Conservation (phyloP, 2,888 invertebrate genomes). For the Unio pictorum region DNA sequence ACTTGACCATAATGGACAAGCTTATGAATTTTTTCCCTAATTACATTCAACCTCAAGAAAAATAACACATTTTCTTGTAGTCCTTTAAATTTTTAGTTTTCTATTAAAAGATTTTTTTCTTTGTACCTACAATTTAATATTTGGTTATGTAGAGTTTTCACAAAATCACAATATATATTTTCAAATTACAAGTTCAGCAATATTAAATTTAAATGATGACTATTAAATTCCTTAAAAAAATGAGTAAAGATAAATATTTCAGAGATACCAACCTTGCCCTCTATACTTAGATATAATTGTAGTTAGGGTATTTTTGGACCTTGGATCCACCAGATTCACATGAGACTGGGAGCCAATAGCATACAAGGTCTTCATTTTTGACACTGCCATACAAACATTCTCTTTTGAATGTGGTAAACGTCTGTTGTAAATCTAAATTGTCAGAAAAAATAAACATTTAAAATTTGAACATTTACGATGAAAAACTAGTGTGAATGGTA, state of each 20-base stretch:
- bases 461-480: not conserved
- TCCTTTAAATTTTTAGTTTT: not conserved
- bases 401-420: conserved; percentile 92
- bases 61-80: not conserved
- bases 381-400: conserved; percentile 92
- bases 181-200: not conserved
- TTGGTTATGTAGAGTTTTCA: not conserved
- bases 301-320: conserved; percentile 68
- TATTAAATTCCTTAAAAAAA: not conserved
- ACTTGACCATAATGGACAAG: no score
- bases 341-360: conserved; percentile 96
- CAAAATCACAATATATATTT: not conserved
- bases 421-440: conserved; percentile 81
- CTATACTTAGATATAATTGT: conserved; percentile 86
- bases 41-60: no score
- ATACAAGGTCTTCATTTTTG: conserved; percentile 86
- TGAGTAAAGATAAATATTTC: not conserved
- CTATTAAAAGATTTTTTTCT: not conserved
- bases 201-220: not conserved
- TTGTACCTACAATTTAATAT: not conserved
- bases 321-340: conserved; percentile 90
- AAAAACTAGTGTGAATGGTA: not conserved
- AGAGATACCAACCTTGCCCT: conserved; percentile 80
- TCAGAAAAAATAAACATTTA: conserved; percentile 7
- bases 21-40: no score